These are phyloP conservation scores for Lasioglossum marginatum DNA, from an alignment of 2,888 invertebrate species.

Conservation along the genomic window DNA sequence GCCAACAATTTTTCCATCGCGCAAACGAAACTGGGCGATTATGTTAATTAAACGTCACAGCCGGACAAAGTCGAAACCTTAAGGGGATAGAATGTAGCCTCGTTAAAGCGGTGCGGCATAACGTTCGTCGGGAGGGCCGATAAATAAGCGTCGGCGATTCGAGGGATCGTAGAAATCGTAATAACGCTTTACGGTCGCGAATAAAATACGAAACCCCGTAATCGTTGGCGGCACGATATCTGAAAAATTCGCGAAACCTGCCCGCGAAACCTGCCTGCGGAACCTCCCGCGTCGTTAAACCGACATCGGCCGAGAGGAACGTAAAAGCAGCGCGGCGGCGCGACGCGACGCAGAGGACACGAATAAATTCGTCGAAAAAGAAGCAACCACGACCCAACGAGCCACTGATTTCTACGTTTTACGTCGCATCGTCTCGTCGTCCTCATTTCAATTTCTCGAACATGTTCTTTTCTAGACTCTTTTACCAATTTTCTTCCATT, in stretches of 20 bases:
- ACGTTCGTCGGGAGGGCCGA: background rate
- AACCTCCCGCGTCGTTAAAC: constrained; percentile 1
- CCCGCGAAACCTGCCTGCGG: background rate
- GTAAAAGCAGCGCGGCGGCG: background rate
- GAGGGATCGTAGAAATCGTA: constrained; percentile 17
- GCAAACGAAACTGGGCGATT: background rate
- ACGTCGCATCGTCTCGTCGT: constrained; percentile 7
- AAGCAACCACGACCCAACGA: background rate
- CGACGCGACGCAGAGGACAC: background rate
- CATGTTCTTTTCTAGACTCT: background rate
- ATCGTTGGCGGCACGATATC: constrained; percentile 27
- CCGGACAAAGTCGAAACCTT: background rate
- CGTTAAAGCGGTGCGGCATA: constrained; percentile 16
- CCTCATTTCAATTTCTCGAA: background rate
- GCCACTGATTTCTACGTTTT: constrained; percentile 23
- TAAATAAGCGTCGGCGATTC: constrained; percentile 21
- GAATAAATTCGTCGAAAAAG: constrained; percentile 21
- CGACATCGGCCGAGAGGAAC: background rate
- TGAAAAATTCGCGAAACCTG: constrained; percentile 27
- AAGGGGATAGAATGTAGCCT: background rate
- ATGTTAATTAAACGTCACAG: constrained; percentile 7
- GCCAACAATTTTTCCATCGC: background rate
- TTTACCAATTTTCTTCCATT: background rate
- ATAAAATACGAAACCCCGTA: constrained; percentile 20
- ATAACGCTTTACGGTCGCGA: constrained; percentile 34